Evolutionary conservation across 64 coral and sea anemone genomes (phyloP), one percentile per base, ranked within the genome.

Genomic region (Montipora efflorescens): DNA sequence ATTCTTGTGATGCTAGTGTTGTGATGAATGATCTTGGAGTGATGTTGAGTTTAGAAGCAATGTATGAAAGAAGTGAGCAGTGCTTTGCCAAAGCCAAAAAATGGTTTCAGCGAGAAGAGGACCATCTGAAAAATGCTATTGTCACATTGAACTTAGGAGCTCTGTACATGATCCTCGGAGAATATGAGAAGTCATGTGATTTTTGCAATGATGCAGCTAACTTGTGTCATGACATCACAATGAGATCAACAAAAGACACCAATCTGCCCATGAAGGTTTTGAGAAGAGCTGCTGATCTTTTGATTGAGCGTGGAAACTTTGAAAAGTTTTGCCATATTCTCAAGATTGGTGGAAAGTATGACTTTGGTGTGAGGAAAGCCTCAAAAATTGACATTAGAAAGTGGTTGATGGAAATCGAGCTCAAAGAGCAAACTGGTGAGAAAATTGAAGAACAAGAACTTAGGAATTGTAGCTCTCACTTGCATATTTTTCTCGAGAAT

Each of bases 11-110:
- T 71, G 62, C 18, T 49, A 28, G 82, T 5, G 13, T 50, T 14
- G 19, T 86, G 64, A 86, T 86, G 82, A 86, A 20, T 50, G 66
- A 50, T 43, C 62, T 86, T 48, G 82, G 82, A 47, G 66, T 70
- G 3, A 71, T 86, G 82, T 71, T 86, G 0, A 49, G 8, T 21
- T 16, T 49, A 19, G 52, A 49, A 46, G 66, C 47, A 19, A 3
- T 22, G 7, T 71, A 86, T 45, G 0, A 49, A 19, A 48, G 9
- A 16, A 70, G 82, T 72, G 46, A 86, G 5, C 19, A 67, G 0
- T 86, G 66, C 18, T 86, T 86, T 20, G 0, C 8, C 0, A 14
- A 8, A 8, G 82, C 82, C 2, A 70, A 70, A 3, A 71, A 22
- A 9, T 86, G 47, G 5, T 86, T 86, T 14, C 15, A 70, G 4